These are phyloP conservation scores for Acleris sparsana DNA, from an alignment of 2,888 invertebrate species.

Conservation along the genomic window DNA sequence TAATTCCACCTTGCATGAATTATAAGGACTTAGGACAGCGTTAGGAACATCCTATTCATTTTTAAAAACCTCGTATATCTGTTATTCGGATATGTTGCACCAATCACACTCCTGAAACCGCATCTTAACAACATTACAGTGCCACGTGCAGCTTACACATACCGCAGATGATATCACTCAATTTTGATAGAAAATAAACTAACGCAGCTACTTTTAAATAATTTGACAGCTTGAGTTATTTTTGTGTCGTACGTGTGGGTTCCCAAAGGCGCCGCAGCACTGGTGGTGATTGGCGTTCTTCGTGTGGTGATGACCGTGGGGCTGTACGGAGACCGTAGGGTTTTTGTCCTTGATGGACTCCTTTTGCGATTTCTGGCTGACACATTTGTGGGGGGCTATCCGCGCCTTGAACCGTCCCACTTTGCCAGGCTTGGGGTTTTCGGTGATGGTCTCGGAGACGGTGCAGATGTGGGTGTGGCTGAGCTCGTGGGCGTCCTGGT, in stretches of 20 bases:
- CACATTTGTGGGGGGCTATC: constrained; percentile 70
- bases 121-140: no score
- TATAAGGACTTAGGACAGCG: no score
- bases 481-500: constrained; percentile 58
- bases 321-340: constrained; percentile 54
- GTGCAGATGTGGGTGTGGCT: constrained; percentile 52
- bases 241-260: constrained; percentile 78
- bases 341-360: constrained; percentile 53
- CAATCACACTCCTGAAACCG: no score
- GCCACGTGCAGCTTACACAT: no score
- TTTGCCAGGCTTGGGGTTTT: constrained; percentile 64
- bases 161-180: no score
- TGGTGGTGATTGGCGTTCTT: constrained; percentile 78
- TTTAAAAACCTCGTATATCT: no score
- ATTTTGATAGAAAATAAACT: background rate
- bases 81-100: no score
- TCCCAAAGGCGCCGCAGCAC: constrained; percentile 79
- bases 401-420: constrained; percentile 69
- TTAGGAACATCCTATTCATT: no score
- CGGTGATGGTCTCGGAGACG: constrained; percentile 51
- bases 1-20: no score
- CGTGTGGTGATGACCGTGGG: constrained; percentile 73
- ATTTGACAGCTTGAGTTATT: constrained; percentile 70
- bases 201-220: constrained; percentile 56
- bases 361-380: constrained; percentile 53